phyloP scores from a whole-genome alignment of 2,113 vertebrate genomes.

The Heterocephalus glaber region DNA sequence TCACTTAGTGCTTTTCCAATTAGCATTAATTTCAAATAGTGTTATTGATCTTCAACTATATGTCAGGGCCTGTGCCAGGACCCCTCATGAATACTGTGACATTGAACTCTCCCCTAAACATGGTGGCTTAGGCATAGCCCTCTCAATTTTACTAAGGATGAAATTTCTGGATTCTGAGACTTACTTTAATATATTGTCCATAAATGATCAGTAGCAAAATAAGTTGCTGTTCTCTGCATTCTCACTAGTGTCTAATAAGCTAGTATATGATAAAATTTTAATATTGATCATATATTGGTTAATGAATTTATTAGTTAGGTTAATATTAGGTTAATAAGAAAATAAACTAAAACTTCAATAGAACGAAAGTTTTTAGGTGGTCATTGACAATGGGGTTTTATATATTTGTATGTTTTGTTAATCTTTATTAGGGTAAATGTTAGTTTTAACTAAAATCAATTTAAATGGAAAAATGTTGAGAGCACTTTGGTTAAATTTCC shows the following conservation, averaged over 20 bases:
- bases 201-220: background rate
- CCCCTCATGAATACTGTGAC: background rate
- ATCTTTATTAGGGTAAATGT: conserved; percentile 17
- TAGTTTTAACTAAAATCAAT: conserved; percentile 9
- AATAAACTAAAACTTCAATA: background rate
- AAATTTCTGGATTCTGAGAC: conserved; percentile 22
- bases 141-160: background rate
- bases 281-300: background rate
- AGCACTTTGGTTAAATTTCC: background rate
- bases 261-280: background rate
- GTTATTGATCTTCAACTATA: conserved; percentile 17
- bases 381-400: background rate
- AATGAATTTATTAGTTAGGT: background rate
- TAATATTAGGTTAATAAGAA: background rate
- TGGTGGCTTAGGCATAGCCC: background rate
- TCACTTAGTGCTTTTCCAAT: conserved; percentile 45
- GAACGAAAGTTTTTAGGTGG: background rate
- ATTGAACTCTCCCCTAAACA: background rate
- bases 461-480: background rate
- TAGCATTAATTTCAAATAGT: conserved; percentile 31
- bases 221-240: background rate
- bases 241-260: background rate
- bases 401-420: background rate
- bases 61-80: background rate
- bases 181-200: background rate